These are phyloP conservation scores for Philopedon plagiatum DNA, from an alignment of 2,888 invertebrate genomes.

Conservation along the genomic window DNA sequence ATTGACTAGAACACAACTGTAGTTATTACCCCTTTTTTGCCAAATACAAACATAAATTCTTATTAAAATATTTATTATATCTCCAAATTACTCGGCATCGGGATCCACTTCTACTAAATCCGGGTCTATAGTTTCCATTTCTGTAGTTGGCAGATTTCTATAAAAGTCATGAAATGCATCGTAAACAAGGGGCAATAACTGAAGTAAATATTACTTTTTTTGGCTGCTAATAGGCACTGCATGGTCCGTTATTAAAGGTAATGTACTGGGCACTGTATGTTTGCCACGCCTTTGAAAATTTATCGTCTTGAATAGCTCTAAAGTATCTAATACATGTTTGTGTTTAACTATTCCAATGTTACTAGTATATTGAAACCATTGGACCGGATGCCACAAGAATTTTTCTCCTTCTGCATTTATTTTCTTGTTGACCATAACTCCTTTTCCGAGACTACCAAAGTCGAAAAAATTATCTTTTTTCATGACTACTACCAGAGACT, in stretches of 20 bases:
- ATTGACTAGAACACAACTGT: no score
- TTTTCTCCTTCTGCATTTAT: conserved; percentile 23
- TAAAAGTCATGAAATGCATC: conserved; percentile 20
- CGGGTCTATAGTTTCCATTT: neutral
- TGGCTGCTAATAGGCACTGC: conserved; percentile 1
- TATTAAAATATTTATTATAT: neutral
- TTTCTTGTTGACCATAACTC: conserved; percentile 13
- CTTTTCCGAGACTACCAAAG: conserved; percentile 18
- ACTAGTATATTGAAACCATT: conserved; percentile 25
- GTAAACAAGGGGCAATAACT: conserved; percentile 12
- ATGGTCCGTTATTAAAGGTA: conserved; percentile 5
- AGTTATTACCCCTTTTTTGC: no score
- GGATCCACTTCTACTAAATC: conserved; percentile 3
- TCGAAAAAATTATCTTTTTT: conserved; percentile 21
- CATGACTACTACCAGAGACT: conserved; percentile 30
- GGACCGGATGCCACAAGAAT: conserved; percentile 26
- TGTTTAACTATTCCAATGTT: conserved; percentile 22
- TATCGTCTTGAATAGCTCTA: neutral
- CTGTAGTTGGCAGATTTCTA: conserved; percentile 9
- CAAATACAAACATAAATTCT: no score
- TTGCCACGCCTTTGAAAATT: conserved; percentile 16
- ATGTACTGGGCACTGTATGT: conserved; percentile 9
- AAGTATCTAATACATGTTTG: conserved; percentile 11
- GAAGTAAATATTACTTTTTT: conserved; percentile 14
- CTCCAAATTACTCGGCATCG: conserved; percentile 11